These are phyloP conservation scores for Halcyon badia DNA, from an alignment of 2,797 vertebrate species.

Conservation along the genomic window DNA sequence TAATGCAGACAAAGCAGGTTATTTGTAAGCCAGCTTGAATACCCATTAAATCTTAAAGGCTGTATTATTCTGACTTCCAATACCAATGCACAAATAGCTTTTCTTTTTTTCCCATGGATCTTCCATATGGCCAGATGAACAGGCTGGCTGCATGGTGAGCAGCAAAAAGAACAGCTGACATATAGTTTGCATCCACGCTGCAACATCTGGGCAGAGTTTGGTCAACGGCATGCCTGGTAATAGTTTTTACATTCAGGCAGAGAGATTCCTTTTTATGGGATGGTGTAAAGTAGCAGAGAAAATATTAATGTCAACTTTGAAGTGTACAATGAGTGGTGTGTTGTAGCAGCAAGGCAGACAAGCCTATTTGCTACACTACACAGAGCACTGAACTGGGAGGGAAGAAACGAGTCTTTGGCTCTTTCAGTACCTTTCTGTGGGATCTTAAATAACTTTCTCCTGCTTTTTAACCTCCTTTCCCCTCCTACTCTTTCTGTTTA, in stretches of 20 bases:
- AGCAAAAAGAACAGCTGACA: constrained; percentile 77
- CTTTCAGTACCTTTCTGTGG: neutral
- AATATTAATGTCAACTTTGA: constrained; percentile 26
- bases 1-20: constrained; percentile 75
- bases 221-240: constrained; percentile 64
- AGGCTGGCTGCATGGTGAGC: constrained; percentile 70
- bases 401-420: neutral
- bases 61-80: constrained; percentile 75
- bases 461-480: neutral
- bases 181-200: constrained; percentile 70
- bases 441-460: neutral
- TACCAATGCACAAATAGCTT: constrained; percentile 71
- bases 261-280: constrained; percentile 41
- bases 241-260: constrained; percentile 47
- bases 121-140: constrained; percentile 78
- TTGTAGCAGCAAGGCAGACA: neutral
- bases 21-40: constrained; percentile 77
- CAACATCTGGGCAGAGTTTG: constrained; percentile 77
- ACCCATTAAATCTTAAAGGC: constrained; percentile 82
- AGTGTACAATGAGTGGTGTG: neutral
- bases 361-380: neutral
- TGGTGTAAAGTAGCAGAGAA: neutral
- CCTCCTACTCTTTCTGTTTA: neutral
- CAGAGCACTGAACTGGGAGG: neutral
- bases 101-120: constrained; percentile 74